Conservation (phyloP, 2,888 invertebrate species). For the Diloba caeruleocephala region DNA sequence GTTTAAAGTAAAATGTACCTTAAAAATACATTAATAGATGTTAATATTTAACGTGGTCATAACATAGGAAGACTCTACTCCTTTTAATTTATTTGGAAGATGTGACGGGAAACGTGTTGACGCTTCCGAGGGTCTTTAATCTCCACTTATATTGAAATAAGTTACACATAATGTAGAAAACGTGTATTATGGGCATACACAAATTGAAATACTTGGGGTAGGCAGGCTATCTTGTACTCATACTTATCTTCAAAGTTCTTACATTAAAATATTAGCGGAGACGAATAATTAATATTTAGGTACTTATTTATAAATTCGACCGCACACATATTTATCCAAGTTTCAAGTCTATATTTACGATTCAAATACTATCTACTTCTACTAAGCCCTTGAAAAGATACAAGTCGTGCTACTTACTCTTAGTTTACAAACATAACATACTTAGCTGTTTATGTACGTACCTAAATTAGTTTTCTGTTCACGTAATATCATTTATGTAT, state of each 20-base stretch:
- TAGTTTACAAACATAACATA: no score
- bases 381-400: not conserved
- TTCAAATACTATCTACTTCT: not conserved
- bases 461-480: no score
- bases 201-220: conserved; percentile 6
- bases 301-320: conserved; percentile 5
- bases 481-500: no score
- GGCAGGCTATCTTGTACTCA: no score
- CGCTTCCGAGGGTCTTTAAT: conserved; percentile 70
- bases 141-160: conserved; percentile 66
- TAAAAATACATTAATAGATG: conserved; percentile 55
- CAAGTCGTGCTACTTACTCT: not conserved
- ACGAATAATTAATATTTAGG: conserved; percentile 23
- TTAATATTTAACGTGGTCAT: conserved; percentile 56
- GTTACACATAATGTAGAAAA: conserved; percentile 41
- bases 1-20: conserved; percentile 59
- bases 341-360: not conserved
- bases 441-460: no score
- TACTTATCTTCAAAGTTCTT: conserved; percentile 3
- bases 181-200: conserved; percentile 16
- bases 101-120: conserved; percentile 66
- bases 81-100: conserved; percentile 74
- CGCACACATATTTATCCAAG: no score
- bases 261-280: conserved; percentile 12
- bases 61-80: conserved; percentile 52